Percentiles rank a stretch among this genome's conserved stretches.
phyloP scores from a whole-genome alignment of 2,888 invertebrate species.

The Gryllus longicercus region DNA sequence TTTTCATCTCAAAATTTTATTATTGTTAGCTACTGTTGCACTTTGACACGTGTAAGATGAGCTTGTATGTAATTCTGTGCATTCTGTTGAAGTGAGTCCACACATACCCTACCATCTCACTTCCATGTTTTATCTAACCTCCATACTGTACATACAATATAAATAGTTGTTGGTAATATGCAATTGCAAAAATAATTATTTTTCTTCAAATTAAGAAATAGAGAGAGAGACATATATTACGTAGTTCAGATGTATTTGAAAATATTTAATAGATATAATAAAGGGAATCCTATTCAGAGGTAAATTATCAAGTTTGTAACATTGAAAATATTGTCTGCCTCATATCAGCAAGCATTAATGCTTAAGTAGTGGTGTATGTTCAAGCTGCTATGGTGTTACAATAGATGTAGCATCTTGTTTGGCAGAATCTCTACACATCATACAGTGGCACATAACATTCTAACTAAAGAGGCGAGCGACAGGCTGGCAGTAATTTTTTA shows the following conservation, averaged over 20 bases:
- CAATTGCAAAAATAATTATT: conserved; percentile 23
- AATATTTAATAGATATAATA: neutral
- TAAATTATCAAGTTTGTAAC: conserved; percentile 17
- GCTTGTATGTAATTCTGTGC: conserved; percentile 18
- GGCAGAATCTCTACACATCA: neutral
- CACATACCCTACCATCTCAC: conserved; percentile 18
- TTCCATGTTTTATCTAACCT: conserved; percentile 23
- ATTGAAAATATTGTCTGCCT: conserved; percentile 10
- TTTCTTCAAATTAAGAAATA: neutral
- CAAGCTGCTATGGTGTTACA: conserved; percentile 1
- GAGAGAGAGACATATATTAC: conserved; percentile 8
- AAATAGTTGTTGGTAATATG: conserved; percentile 29
- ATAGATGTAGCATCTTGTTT: neutral
- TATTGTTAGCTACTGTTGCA: conserved; percentile 18
- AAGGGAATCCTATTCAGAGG: conserved; percentile 2
- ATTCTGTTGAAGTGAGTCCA: conserved; percentile 18
- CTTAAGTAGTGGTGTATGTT: neutral
- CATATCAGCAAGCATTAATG: neutral
- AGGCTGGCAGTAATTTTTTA: neutral
- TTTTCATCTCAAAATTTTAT: conserved; percentile 21
- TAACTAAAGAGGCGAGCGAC: neutral
- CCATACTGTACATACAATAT: conserved; percentile 32
- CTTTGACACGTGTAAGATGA: neutral
- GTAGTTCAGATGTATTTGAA: conserved; percentile 4
- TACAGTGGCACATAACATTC: neutral